Evolutionary conservation across 2,113 vertebrate genomes (phyloP).

Genomic region (Ovis aries): ARS-UI_Ramb_v3.0 NC_056059.1:61499001-61499500

Average conservation of each 20-base stretch:
- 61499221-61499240: not conserved
- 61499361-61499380: not conserved
- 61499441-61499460: not conserved
- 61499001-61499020: not conserved
- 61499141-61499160: not conserved
- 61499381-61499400: fast-evolving
- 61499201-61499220: not conserved
- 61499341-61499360: not conserved
- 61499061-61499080: not conserved
- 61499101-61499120: not conserved
- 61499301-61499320: not conserved
- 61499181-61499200: not conserved
- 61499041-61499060: not conserved
- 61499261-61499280: not conserved
- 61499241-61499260: not conserved
- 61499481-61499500: fast-evolving
- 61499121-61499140: too few species aligned
- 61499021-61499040: not conserved
- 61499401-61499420: not conserved
- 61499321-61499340: not conserved
- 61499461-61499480: not conserved
- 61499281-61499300: not conserved
- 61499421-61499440: fast-evolving
- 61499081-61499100: not conserved
- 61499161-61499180: too few species aligned